phyloP scores from a whole-genome alignment of 2,797 vertebrate genomes.

The Lepilemur septentrionalis region DNA sequence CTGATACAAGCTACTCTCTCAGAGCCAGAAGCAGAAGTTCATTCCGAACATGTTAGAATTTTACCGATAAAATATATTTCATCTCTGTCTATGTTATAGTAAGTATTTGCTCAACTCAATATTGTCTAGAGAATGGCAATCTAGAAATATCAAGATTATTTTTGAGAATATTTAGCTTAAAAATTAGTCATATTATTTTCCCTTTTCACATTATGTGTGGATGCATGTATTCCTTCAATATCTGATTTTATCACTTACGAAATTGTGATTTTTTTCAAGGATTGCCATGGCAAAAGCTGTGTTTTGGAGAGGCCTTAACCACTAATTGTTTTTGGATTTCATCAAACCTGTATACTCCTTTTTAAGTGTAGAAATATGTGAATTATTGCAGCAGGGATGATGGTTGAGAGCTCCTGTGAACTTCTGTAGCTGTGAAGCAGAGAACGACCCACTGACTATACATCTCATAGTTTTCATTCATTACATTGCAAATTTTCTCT shows the following conservation, averaged over 20 bases:
- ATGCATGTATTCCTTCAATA: background rate
- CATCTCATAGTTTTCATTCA: background rate
- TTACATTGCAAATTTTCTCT: background rate
- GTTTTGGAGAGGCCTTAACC: background rate
- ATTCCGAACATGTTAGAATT: background rate
- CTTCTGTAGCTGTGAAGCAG: background rate
- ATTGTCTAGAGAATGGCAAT: background rate
- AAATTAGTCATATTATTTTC: background rate
- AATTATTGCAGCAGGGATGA: background rate
- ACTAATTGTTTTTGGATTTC: background rate
- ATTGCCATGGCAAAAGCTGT: background rate
- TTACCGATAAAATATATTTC: background rate
- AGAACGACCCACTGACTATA: background rate
- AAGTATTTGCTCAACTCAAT: background rate
- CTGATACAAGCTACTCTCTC: background rate
- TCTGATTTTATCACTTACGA: background rate
- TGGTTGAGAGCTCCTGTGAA: background rate
- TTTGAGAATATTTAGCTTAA: slow-evolving; percentile 29
- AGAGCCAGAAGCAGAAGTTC: background rate
- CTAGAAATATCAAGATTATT: background rate
- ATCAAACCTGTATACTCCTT: background rate
- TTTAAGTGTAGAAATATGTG: background rate
- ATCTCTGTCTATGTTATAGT: background rate
- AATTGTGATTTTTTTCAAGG: background rate
- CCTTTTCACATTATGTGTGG: background rate